Conservation (phyloP, 2,888 invertebrate species). For the Drosophila recens region DNA sequence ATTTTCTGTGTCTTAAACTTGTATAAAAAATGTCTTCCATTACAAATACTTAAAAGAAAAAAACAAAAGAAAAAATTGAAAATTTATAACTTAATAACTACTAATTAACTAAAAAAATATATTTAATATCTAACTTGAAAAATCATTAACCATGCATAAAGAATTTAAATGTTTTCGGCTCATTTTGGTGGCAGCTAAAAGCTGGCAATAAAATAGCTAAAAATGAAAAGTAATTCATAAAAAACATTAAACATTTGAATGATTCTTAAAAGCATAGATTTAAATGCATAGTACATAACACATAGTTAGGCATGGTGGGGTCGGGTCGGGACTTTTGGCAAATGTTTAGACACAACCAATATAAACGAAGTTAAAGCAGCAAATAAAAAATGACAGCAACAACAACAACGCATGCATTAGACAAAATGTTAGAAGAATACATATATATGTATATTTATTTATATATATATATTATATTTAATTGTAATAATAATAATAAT, state of each 20-base stretch:
- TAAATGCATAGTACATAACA: slow-evolving; percentile 49
- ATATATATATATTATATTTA: slow-evolving; percentile 26
- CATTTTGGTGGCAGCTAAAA: slow-evolving; percentile 57
- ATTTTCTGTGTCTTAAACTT: slow-evolving; percentile 86
- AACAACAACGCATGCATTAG: slow-evolving; percentile 62
- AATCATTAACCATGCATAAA: slow-evolving; percentile 60
- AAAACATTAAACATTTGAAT: slow-evolving; percentile 19
- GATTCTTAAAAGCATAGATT: slow-evolving; percentile 47
- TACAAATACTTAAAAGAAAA: slow-evolving; percentile 82
- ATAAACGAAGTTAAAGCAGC: slow-evolving; percentile 42
- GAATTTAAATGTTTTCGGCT: slow-evolving; percentile 61
- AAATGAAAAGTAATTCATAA: slow-evolving; percentile 12
- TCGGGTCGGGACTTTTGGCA: slow-evolving; percentile 24
- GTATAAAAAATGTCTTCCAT: slow-evolving; percentile 86
- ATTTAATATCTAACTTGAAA: slow-evolving; percentile 60
- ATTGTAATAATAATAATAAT: slow-evolving; percentile 43
- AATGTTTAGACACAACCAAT: slow-evolving; percentile 28
- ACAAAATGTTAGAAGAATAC: slow-evolving; percentile 66
- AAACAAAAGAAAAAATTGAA: slow-evolving; percentile 34
- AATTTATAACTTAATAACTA: slow-evolving; percentile 68
- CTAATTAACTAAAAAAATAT: slow-evolving; percentile 60
- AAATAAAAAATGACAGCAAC: slow-evolving; percentile 27
- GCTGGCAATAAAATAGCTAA: slow-evolving; percentile 44
- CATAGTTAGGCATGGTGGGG: slow-evolving; percentile 61
- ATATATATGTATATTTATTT: slow-evolving; percentile 32